These are phyloP conservation scores for Cladopsammia gracilis DNA, from an alignment of 64 coral and sea anemone genomes.

Conservation along the genomic window DNA sequence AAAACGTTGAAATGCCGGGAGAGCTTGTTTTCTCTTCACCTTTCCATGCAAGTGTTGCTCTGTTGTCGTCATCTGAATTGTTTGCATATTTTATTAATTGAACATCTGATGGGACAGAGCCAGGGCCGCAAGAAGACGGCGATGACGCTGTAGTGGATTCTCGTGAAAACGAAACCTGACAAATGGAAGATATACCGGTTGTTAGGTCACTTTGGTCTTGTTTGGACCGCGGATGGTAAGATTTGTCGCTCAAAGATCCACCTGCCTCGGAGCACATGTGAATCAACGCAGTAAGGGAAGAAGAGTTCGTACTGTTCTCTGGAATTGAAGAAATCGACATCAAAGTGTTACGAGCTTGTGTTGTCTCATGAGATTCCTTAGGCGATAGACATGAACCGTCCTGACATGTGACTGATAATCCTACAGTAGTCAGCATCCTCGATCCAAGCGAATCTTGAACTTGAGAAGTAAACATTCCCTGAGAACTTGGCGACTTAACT, in stretches of 20 bases:
- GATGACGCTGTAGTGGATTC: not conserved
- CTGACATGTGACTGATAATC: not conserved
- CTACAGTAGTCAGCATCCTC: too few relatives aligned
- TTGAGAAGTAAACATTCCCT: not conserved
- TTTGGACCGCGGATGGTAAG: not conserved
- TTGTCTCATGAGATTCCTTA: not conserved
- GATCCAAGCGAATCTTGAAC: not conserved
- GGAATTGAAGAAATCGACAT: not conserved
- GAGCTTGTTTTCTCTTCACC: not conserved
- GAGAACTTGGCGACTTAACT: not conserved
- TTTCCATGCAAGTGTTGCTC: not conserved
- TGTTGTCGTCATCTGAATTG: not conserved
- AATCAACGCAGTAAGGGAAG: slow-evolving; percentile 33
- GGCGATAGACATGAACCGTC: not conserved
- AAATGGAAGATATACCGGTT: not conserved
- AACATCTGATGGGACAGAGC: not conserved
- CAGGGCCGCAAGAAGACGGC: not conserved
- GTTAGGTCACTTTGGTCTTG: not conserved
- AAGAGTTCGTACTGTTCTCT: not conserved
- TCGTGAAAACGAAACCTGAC: not conserved
- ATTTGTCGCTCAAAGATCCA: not conserved
- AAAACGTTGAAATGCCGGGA: not conserved
- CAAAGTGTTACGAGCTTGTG: not conserved
- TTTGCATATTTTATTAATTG: not conserved
- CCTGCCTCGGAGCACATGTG: slow-evolving; percentile 13